Evolutionary conservation across 2,888 invertebrate species (phyloP).

Genomic region (Pasiphila rectangulata): DNA sequence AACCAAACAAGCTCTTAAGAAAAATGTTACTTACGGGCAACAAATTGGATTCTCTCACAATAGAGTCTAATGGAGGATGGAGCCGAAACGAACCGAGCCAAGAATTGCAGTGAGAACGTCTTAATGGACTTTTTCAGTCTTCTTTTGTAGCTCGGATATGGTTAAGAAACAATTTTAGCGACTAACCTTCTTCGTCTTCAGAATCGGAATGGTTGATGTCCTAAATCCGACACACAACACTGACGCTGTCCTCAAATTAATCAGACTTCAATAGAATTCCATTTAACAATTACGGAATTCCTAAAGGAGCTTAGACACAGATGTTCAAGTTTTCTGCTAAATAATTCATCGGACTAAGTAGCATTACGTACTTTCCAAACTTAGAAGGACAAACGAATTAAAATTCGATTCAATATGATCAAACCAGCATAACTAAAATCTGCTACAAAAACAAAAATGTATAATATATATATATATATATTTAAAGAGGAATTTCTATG

Average conservation of each 20-base stretch:
- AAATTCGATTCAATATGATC: background rate
- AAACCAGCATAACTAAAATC: too few relatives aligned
- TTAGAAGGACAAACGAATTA: background rate
- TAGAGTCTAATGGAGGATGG: conserved; percentile 22
- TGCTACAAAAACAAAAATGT: too few relatives aligned
- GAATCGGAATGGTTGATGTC: background rate
- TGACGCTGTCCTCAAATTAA: conserved; percentile 15
- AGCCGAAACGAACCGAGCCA: conserved; percentile 18
- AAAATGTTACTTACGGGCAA: conserved; percentile 1
- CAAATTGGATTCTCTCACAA: conserved; percentile 21
- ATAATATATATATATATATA: too few relatives aligned
- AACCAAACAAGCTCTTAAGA: background rate
- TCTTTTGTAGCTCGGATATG: too few relatives aligned
- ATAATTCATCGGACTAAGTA: conserved; percentile 14
- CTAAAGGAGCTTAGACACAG: conserved; percentile 4
- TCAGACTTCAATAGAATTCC: conserved; percentile 13
- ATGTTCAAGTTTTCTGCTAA: conserved; percentile 17
- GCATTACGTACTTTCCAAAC: background rate
- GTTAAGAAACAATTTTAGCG: too few relatives aligned
- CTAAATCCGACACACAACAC: too few relatives aligned
- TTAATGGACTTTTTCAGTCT: conserved; percentile 17
- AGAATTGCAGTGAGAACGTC: conserved; percentile 13
- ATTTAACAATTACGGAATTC: conserved; percentile 10
- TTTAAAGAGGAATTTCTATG: background rate
- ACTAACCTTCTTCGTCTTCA: too few relatives aligned